Evolutionary conservation across 2,888 invertebrate genomes (phyloP), one percentile per base, ranked within the genome.

Genomic region (Augiades crinisus): DNA sequence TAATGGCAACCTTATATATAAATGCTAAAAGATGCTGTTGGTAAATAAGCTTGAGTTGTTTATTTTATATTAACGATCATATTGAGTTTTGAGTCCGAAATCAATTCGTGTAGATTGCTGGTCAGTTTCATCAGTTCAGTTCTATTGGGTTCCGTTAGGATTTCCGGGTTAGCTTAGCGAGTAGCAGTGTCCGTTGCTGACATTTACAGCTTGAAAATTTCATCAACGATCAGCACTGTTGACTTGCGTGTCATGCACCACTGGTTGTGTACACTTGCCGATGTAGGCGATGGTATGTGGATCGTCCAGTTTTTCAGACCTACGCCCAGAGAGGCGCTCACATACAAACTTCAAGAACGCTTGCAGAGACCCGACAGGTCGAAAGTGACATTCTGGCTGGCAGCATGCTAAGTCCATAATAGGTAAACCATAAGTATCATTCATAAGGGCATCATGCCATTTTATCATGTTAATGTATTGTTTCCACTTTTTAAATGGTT

Each of bases 221-320:
- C 82, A 85, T 72, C 86, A 87, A 87, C 85, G 85, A 72, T 59
- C 78, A 80, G 76, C 84, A 87, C 81, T 78, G 81, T 75, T 80
- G 59, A 70, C 75, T 86, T 69, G 72, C 72, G 67, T 65, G 68
- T 67, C 61, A 76, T 68, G 81, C 41, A 51, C 80, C 41, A 51
- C 80, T 82, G 74, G 80, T 80, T 81, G 78, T 81, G 82, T 84
- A 74, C 77, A 74, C 78, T 77, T 76, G 81, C 82, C 83, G 82
- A 78, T 83, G 82, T 88, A 87, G 89, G 87, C 89, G 88, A 80
- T 87, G 84, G 88, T 87, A 78, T 87, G 86, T 88, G 89, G 89
- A 89, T 88, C 88, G 88, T 88, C 89, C 87, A 89, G 89, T 89
- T 89, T 89, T 89, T 89, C 89, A 89, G 89, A 89, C 72, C 82